Evolutionary conservation across 2,888 invertebrate genomes (phyloP), one percentile per base, ranked within the genome.

Genomic region (Ophioninae sp.): DNA sequence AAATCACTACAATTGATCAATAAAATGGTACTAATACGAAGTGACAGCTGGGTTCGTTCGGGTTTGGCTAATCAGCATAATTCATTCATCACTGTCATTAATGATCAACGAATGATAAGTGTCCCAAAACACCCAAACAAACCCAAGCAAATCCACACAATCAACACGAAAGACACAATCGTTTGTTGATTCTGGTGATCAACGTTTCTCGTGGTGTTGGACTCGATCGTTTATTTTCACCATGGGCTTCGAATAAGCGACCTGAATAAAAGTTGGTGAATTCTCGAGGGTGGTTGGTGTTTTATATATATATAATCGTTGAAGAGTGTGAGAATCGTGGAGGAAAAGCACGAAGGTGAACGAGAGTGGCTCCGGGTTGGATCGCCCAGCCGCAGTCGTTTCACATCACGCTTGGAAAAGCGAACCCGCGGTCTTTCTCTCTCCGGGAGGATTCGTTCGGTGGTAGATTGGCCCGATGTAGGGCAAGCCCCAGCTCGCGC

Each of bases 401-500:
- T 74, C 68, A 79, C 79, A 79, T 81, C 79, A 62, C 72, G 81
- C 62, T 81, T 76, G 72, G 81, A 76, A 76, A 79, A 81, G 69
- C 79, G 74, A 61, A 44, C 74, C 73, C 79, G 76, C 74, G 69
- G 57, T 67, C 65, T 57, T 72, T 64, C 21, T 61, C 44, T 67
- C 56, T 75, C 74, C 23, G 70, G 61, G 74, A 79, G 67, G 69
- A 57, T 62, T 70, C 70, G 76, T 62, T 57, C 65, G 72, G 76
- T 72, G 81, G 81, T 82, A 82, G 82, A 86, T 85, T 85, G 84
- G 86, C 80, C 76, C 84, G 84, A 86, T 86, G 84, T 86, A 86
- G 86, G 86, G 84, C 86, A 86, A 84, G 62, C 82, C 83, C 81
- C 81, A 76, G 76, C 65, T 76, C 76, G 81, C 79, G 78, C 85